A percentile compares a stretch with the other conserved stretches of the same genome.
phyloP scores from a whole-genome alignment of 2,113 vertebrate genomes.

The Apaloderma vittatum region DNA sequence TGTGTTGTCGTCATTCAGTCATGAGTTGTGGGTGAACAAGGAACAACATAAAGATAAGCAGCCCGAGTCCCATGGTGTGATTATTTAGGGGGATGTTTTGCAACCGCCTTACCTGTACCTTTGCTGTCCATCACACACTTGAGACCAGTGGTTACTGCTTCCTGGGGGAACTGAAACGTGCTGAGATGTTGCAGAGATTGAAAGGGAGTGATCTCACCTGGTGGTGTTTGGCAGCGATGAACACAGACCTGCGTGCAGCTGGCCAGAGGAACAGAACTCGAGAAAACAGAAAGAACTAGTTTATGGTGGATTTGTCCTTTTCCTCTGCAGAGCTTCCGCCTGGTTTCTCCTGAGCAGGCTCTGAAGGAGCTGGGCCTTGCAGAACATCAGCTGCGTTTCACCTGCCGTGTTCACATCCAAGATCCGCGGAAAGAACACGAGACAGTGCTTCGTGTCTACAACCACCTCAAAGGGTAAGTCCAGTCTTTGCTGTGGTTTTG shows the following conservation, averaged over 20 bases:
- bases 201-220: fast-evolving
- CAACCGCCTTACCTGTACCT: background rate
- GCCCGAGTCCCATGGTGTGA: fast-evolving
- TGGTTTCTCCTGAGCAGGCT: conserved; percentile 93
- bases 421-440: conserved; percentile 92
- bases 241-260: background rate
- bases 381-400: conserved; percentile 95
- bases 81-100: fast-evolving
- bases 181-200: fast-evolving
- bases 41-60: background rate
- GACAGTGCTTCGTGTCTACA: conserved; percentile 87
- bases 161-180: background rate
- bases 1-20: fast-evolving
- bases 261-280: too few species aligned
- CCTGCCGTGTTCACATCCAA: conserved; percentile 93
- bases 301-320: background rate
- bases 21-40: background rate
- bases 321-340: conserved; percentile 85
- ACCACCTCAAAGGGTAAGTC: conserved; percentile 89
- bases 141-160: fast-evolving
- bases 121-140: fast-evolving
- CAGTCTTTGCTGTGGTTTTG: fast-evolving
- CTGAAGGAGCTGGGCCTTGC: conserved; percentile 94
- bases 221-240: background rate
- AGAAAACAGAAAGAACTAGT: fast-evolving